Conservation (phyloP, 2,113 vertebrate species). For the Brachypteracias leptosomus region DNA sequence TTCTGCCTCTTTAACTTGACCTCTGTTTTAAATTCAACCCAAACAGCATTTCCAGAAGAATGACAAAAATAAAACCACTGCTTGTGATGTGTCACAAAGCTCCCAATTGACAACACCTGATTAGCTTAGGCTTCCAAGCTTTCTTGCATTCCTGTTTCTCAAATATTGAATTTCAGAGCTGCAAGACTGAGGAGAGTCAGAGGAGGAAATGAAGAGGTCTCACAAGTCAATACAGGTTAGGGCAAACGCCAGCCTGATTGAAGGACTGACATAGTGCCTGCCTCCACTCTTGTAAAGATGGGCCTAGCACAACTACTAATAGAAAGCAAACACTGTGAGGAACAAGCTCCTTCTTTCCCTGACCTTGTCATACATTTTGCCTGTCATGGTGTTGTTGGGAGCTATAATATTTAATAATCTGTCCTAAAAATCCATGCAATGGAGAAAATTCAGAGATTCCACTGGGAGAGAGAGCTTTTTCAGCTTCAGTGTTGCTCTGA, state of each 20-base stretch:
- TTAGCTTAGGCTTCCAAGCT: constrained; percentile 9
- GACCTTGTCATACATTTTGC: not conserved
- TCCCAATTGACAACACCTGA: not conserved
- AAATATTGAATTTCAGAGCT: constrained; percentile 23
- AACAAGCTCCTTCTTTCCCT: not conserved
- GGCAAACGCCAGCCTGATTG: not conserved
- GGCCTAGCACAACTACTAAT: not conserved
- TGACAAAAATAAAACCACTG: not conserved
- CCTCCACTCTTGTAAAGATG: not conserved
- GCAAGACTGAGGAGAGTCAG: not conserved
- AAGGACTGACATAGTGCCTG: not conserved
- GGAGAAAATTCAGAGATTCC: not conserved
- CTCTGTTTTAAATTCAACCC: not conserved
- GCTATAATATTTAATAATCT: not conserved
- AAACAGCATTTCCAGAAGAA: not conserved
- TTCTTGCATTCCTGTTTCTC: not conserved
- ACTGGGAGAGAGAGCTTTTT: not conserved
- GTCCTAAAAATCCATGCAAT: not conserved
- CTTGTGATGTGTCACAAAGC: not conserved
- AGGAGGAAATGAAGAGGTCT: constrained; percentile 39
- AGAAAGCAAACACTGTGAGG: not conserved
- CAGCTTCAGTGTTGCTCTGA: not conserved
- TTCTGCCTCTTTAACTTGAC: not conserved
- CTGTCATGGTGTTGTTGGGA: not conserved
- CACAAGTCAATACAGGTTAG: constrained; percentile 8